Base-by-base conservation (phyloP, 2,888 invertebrate species). In the Melinopterus prodromus region DNA sequence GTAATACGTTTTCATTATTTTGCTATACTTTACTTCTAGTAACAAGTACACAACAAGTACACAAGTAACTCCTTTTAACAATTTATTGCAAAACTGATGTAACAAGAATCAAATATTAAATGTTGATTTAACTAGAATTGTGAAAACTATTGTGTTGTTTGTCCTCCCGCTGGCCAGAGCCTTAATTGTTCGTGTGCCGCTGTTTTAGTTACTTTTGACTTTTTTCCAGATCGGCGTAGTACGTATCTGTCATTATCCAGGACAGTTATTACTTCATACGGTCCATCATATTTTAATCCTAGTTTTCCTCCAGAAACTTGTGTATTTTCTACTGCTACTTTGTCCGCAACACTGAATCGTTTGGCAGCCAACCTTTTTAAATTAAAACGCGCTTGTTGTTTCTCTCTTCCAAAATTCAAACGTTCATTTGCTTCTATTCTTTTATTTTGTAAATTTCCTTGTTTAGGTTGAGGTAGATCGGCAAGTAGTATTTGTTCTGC, bases 161-260 rank as follows among this genome's bases (percentile, higher is more conserved):
- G 26, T 26, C 26, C 26, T 26, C 26, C 26, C 26, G 1, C 26
- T 26, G 26, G 26, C 26, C 26, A 26, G 26, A 26, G 26, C 26
- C 14, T 74, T 16, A 74, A 74, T 12, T 74, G 74, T 9, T 74
- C 14, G 35, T 74, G 74, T 9, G 74, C 74, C 6, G 16, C 16
- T 36, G 16, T 74, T 7, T 35, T 6, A 16, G 0, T n/a, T 26
- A 9, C 74, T 26, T 26, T 26, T 26, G 26, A 26, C 26, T 74
- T 74, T 15, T 16, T 36, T 15, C 9, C 36, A 7, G 12, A 6
- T 2, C 35, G 16, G 6, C 6, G n/a, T 15, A 74, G 26, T 35
- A 26, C 74, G 36, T 74, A 16, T 9, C 74, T 9, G 12, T 74
- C 74, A 35, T 74, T 74, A n/a, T 9, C 7, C 12, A 74, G 35